A percentile compares a stretch with the other conserved stretches of the same genome.
These are phyloP conservation scores for Trematomus loennbergii DNA, from an alignment of 2,113 vertebrate species.

Conservation along the genomic window DNA sequence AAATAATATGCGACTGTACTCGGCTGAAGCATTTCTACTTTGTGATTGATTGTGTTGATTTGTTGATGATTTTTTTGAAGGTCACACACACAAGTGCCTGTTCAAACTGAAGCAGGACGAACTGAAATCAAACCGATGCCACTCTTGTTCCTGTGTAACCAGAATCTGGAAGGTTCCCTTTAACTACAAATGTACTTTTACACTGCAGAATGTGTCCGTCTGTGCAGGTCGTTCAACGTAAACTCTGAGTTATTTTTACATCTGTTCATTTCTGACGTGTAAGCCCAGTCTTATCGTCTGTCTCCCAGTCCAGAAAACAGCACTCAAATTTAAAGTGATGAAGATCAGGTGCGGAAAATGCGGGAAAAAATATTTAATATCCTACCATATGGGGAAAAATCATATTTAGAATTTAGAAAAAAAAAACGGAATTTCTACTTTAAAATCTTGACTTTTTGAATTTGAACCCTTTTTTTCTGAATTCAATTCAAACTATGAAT, in stretches of 20 bases:
- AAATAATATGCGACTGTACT: constrained; percentile 47
- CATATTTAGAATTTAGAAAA: too few relatives aligned
- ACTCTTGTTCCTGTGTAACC: constrained; percentile 20
- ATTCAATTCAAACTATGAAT: too few relatives aligned
- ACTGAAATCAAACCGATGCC: not conserved
- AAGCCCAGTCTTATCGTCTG: too few relatives aligned
- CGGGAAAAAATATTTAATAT: too few relatives aligned
- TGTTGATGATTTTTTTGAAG: not conserved
- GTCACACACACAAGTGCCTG: constrained; percentile 63
- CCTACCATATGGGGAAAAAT: too few relatives aligned
- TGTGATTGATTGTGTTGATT: constrained; percentile 1
- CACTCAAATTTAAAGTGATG: too few relatives aligned
- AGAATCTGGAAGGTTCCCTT: constrained; percentile 45
- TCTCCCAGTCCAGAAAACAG: too few relatives aligned
- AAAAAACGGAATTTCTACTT: too few relatives aligned
- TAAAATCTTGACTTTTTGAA: too few relatives aligned
- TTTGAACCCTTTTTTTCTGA: too few relatives aligned
- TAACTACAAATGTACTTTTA: constrained; percentile 21
- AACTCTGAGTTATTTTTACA: not conserved
- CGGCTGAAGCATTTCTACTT: constrained; percentile 15
- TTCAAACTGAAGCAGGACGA: constrained; percentile 19
- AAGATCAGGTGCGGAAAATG: too few relatives aligned
- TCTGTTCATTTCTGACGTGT: too few relatives aligned
- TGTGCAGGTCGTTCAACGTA: not conserved
- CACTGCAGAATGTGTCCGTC: not conserved